Conservation (phyloP, 1,140 invertebrate species). For the Pachypsylla venusta region DNA sequence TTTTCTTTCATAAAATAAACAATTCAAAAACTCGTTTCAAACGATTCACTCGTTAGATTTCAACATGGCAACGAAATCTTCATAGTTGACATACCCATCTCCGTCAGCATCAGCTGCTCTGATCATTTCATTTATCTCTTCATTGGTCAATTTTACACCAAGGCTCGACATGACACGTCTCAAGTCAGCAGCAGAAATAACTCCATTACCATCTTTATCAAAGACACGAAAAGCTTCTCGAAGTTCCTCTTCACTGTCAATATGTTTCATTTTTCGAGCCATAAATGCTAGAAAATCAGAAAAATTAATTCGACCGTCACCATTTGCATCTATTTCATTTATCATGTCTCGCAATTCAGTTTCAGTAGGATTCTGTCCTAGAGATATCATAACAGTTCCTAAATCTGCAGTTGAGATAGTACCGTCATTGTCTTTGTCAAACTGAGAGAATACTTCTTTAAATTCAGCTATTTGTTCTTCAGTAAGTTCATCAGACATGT, state of each 20-base stretch:
- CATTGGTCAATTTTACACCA: constrained; percentile 44
- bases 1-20: too few relatives aligned
- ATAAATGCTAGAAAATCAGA: constrained; percentile 24
- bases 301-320: constrained; percentile 33
- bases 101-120: constrained; percentile 37
- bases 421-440: constrained; percentile 46
- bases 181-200: constrained; percentile 42
- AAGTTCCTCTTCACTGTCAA: constrained; percentile 28
- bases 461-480: constrained; percentile 49
- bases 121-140: constrained; percentile 47
- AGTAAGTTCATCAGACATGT: constrained; percentile 40
- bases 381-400: constrained; percentile 28
- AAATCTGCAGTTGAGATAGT: constrained; percentile 24
- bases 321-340: constrained; percentile 26
- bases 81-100: constrained; percentile 4
- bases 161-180: constrained; percentile 51
- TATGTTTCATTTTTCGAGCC: constrained; percentile 24
- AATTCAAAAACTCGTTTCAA: too few relatives aligned
- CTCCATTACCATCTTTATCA: constrained; percentile 44
- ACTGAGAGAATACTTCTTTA: constrained; percentile 53
- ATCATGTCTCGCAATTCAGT: constrained; percentile 31
- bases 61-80: constrained; percentile 22
- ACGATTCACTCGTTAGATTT: too few relatives aligned
- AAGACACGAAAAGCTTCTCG: constrained; percentile 34
- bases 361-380: constrained; percentile 32